Percentiles rank a stretch among this genome's conserved stretches.
phyloP scores from a whole-genome alignment of 2,888 invertebrate genomes.

The Stenodema calcarata region DNA sequence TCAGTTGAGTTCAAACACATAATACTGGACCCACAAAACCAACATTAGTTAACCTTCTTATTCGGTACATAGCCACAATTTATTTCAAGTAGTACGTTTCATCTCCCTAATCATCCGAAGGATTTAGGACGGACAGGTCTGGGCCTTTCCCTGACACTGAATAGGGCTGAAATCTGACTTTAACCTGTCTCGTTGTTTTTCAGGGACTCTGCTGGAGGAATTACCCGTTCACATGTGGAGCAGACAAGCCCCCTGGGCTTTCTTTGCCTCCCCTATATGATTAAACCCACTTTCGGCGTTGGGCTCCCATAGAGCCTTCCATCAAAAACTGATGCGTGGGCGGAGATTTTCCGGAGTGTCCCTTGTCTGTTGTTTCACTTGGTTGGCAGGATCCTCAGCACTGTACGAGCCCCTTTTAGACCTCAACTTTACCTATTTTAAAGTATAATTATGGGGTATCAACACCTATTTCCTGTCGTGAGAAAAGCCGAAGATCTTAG shows the following conservation, averaged over 20 bases:
- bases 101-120: neutral
- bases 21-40: no score
- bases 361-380: neutral
- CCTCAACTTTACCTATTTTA: neutral
- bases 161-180: constrained; percentile 24
- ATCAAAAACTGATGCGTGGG: neutral
- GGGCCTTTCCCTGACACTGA: constrained; percentile 26
- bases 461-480: constrained; percentile 14
- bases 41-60: no score
- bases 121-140: constrained; percentile 20
- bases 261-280: constrained; percentile 3
- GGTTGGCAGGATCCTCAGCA: neutral
- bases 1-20: no score
- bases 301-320: neutral
- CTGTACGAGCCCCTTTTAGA: neutral
- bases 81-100: neutral
- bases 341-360: constrained; percentile 18
- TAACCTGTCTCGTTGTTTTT: constrained; percentile 7
- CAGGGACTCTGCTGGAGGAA: neutral
- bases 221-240: constrained; percentile 25
- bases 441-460: constrained; percentile 17
- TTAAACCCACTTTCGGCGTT: constrained; percentile 4
- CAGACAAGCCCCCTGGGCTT: constrained; percentile 7
- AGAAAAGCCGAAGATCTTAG: neutral
- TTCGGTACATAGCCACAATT: neutral